Evolutionary conservation across 2,113 vertebrate species (phyloP).

Genomic region (Microtus montanus): DNA sequence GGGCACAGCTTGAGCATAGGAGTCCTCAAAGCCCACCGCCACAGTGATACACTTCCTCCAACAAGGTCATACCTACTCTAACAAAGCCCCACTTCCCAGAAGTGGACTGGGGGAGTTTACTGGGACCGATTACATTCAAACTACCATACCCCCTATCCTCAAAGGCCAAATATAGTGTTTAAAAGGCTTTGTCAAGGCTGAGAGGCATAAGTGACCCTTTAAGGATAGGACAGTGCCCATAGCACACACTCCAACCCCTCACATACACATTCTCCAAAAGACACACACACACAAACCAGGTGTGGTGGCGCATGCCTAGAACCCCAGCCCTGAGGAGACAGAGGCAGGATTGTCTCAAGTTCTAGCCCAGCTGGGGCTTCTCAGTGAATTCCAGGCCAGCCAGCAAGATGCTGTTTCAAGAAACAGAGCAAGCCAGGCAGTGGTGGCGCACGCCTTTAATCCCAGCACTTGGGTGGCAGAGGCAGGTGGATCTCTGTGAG

Average conservation of each 20-base stretch:
- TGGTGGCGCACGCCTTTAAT: too few relatives aligned
- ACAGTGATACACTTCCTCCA: background rate
- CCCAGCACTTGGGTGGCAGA: too few relatives aligned
- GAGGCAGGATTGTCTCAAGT: background rate
- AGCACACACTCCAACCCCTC: background rate
- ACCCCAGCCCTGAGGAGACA: background rate
- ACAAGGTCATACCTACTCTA: background rate
- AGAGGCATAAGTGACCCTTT: background rate
- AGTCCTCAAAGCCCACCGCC: background rate
- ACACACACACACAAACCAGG: too few relatives aligned
- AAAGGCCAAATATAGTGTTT: background rate
- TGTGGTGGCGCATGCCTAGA: background rate
- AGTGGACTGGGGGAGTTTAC: background rate
- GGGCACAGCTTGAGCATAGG: background rate
- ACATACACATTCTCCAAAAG: background rate
- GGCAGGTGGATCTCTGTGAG: too few relatives aligned
- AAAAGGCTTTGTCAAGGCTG: background rate
- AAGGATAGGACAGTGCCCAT: background rate
- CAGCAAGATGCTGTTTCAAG: background rate
- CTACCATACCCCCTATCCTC: background rate
- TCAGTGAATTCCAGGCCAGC: background rate
- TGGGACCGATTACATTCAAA: background rate
- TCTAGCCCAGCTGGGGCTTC: too few relatives aligned
- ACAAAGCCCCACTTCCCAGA: background rate
- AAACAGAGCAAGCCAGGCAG: background rate